Evolutionary conservation across 2,888 invertebrate genomes (phyloP), one percentile per base, ranked within the genome.

Genomic region (Microplitis manilae): DNA sequence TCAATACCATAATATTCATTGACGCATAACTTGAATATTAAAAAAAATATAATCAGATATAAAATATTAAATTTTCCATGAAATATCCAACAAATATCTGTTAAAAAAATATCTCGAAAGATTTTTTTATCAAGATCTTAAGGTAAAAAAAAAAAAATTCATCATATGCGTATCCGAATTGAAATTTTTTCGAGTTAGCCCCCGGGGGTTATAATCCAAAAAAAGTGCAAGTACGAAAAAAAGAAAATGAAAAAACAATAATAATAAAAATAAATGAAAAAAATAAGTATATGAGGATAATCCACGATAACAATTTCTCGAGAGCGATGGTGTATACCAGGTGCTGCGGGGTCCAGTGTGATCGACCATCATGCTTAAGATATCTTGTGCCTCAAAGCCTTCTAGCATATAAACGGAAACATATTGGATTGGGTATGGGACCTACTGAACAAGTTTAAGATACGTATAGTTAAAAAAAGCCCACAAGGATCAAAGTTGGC

Each of bases 261-360:
- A 30, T 30, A 30, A 30, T 30, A 30, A 30, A 30, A 30, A 30
- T 30, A 30, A 30, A 30, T 30, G 30, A 69, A 15, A 64, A 9
- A 50, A 50, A 9, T 13, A 50, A 50, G 50, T 50, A 13, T 50
- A 50, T 8, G 13, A 50, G 50, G 50, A 50, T 50, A 50, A 50
- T 13, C 50, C 50, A n/a, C 61, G 68, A 75, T 75, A 68, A 75
- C 74, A 38, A 75, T 75, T 68, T 75, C 17, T 68, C 38, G 39
- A 61, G 68, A 68, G 60, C 60, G 17, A 70, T 70, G 70, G 59
- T 70, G 70, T 50, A 13, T 50, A 50, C 59, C 50, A 50, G 50
- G 50, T 50, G 60, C 70, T 59, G 38, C 61, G 39, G 59, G 61
- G 61, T 41, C 17, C 61, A 60, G 5, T 20, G 61, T 75, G 74